Conservation (phyloP, 1,140 invertebrate genomes). For the Lutraria rhynchaena region DNA sequence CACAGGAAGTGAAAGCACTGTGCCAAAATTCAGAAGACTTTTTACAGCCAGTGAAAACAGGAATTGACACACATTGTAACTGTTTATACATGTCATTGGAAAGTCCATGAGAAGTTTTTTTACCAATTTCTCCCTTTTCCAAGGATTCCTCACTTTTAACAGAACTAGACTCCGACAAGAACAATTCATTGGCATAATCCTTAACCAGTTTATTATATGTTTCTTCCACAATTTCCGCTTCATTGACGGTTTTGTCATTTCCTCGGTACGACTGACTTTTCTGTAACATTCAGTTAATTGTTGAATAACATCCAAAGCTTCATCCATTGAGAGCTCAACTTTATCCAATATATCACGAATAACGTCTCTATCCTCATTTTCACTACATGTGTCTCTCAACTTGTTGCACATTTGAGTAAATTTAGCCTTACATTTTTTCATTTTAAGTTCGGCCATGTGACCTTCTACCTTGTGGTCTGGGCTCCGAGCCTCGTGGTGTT, state of each 20-base stretch:
- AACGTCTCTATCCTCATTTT: too few relatives aligned
- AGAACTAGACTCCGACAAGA: background rate
- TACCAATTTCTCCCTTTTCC: background rate
- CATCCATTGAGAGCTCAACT: constrained; percentile 22
- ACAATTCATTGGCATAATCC: background rate
- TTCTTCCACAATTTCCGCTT: background rate
- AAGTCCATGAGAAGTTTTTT: background rate
- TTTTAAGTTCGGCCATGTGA: too few relatives aligned
- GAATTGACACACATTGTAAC: constrained; percentile 10
- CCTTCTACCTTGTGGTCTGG: too few relatives aligned
- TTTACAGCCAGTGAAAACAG: constrained; percentile 1
- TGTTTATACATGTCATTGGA: too few relatives aligned
- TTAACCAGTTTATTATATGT: background rate
- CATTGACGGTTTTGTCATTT: background rate
- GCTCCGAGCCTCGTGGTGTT: too few relatives aligned
- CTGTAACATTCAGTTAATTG: background rate
- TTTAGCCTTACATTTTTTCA: too few relatives aligned
- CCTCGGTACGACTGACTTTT: background rate
- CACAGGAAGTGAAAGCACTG: constrained; percentile 13
- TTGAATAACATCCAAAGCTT: background rate
- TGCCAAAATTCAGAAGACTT: constrained; percentile 21
- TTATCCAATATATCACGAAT: constrained; percentile 11
- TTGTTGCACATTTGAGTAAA: too few relatives aligned
- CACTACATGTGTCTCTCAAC: too few relatives aligned
- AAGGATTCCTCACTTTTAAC: background rate